These are phyloP conservation scores for Poeciliopsis presidionis DNA, from an alignment of 2,797 vertebrate species.

Conservation along the genomic window DNA sequence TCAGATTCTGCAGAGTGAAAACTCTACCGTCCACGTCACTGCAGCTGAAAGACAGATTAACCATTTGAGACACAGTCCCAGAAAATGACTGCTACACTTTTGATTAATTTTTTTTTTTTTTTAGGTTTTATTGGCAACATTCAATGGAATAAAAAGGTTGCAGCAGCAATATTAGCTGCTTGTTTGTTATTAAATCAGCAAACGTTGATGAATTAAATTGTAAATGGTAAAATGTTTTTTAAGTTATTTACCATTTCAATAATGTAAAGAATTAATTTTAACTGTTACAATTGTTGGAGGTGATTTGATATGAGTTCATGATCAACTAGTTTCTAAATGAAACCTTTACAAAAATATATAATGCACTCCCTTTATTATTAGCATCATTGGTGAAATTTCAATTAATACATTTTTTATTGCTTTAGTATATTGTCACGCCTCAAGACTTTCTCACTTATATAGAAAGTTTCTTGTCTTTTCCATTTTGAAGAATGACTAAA, in stretches of 20 bases:
- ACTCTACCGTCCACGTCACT: not conserved
- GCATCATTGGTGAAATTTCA: not conserved
- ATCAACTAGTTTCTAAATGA: not conserved
- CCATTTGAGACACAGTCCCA: not conserved
- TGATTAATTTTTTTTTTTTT: no score
- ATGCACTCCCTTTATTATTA: not conserved
- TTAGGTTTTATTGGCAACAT: not conserved
- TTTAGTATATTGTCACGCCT: not conserved
- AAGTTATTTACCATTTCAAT: not conserved
- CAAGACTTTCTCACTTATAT: not conserved
- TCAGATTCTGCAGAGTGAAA: constrained; percentile 38
- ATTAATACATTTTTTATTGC: not conserved
- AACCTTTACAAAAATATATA: not conserved
- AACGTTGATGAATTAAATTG: not conserved
- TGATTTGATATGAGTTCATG: not conserved
- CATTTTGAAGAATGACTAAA: not conserved
- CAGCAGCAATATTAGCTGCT: not conserved
- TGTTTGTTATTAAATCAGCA: not conserved
- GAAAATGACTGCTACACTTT: not conserved
- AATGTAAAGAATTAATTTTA: not conserved
- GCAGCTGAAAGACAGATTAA: not conserved
- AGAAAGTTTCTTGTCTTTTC: no score
- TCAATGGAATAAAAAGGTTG: not conserved
- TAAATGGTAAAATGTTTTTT: no score
- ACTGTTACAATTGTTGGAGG: not conserved